These are phyloP conservation scores for Drosophila siamana DNA, from an alignment of 2,888 invertebrate genomes.

Conservation along the genomic window DNA sequence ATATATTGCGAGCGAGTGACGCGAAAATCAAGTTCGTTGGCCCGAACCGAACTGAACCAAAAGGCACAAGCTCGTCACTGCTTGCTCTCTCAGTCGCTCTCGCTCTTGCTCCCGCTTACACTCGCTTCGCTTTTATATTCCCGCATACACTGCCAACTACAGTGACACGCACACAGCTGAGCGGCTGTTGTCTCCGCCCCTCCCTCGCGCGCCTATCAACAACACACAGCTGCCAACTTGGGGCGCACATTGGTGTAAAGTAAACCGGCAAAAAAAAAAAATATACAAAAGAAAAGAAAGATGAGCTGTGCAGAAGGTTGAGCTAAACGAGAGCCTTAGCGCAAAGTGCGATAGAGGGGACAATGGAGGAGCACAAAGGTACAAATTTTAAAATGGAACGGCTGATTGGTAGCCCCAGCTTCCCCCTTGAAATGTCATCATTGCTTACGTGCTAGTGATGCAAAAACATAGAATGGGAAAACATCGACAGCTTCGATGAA, in stretches of 20 bases:
- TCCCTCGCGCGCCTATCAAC: constrained; percentile 7
- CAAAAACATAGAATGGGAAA: not conserved
- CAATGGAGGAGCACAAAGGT: constrained; percentile 7
- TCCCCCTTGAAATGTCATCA: not conserved
- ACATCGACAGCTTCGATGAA: not conserved
- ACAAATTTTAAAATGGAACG: constrained; percentile 42
- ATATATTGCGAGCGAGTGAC: constrained; percentile 44
- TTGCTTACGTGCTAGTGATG: not conserved
- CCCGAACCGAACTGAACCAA: constrained; percentile 64
- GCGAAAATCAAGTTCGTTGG: constrained; percentile 82
- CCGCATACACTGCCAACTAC: constrained; percentile 1
- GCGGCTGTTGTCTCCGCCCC: constrained; percentile 43
- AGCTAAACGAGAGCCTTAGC: constrained; percentile 48
- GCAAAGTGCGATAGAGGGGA: constrained; percentile 24
- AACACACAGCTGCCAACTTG: constrained; percentile 71
- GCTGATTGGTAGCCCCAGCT: not conserved
- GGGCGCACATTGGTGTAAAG: constrained; percentile 61
- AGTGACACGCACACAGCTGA: constrained; percentile 73
- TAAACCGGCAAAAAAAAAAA: constrained; percentile 73
- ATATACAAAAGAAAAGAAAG: constrained; percentile 37
- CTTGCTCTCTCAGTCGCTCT: constrained; percentile 23
- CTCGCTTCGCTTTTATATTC: constrained; percentile 3
- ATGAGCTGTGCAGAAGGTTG: constrained; percentile 55
- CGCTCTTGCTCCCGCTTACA: constrained; percentile 5
- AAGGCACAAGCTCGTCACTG: constrained; percentile 35